A percentile compares a stretch with the other conserved stretches of the same genome.
Conservation (phyloP, 2,113 vertebrate genomes). For the Forbesichthys agassizii region DNA sequence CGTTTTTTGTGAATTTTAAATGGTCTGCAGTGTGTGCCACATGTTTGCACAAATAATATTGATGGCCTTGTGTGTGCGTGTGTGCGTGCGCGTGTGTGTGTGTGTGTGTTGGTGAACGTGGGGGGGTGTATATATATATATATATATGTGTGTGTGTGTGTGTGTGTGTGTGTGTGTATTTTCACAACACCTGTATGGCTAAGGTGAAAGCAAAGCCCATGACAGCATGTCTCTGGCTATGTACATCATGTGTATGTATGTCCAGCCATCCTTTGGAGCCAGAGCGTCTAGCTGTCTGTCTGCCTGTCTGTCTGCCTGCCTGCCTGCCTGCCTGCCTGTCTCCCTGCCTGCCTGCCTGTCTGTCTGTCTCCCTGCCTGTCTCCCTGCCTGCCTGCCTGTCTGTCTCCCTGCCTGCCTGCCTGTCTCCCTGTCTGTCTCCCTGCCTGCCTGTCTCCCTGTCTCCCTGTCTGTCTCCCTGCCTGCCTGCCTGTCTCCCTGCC, state of each 20-base stretch:
- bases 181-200: conserved; percentile 28
- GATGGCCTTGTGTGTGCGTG: conserved; percentile 9
- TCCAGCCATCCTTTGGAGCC: conserved; percentile 66
- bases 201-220: conserved; percentile 52
- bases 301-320: conserved; percentile 49
- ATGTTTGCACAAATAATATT: conserved; percentile 3
- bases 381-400: conserved; percentile 29
- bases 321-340: conserved; percentile 38
- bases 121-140: conserved; percentile 6
- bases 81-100: conserved; percentile 23
- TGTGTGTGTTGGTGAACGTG: not conserved
- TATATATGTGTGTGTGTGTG: conserved; percentile 9
- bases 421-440: conserved; percentile 56
- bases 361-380: conserved; percentile 54
- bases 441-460: conserved; percentile 49
- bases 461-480: conserved; percentile 11
- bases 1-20: not conserved
- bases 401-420: no score
- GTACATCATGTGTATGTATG: conserved; percentile 57
- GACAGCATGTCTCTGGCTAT: conserved; percentile 67
- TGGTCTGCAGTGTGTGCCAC: conserved; percentile 5
- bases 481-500: conserved; percentile 56
- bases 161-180: conserved; percentile 1
- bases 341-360: conserved; percentile 42
- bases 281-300: conserved; percentile 70